Evolutionary conservation across 2,888 invertebrate species (phyloP), one percentile per base, ranked within the genome.

Genomic region (Lochmaea crataegi): DNA sequence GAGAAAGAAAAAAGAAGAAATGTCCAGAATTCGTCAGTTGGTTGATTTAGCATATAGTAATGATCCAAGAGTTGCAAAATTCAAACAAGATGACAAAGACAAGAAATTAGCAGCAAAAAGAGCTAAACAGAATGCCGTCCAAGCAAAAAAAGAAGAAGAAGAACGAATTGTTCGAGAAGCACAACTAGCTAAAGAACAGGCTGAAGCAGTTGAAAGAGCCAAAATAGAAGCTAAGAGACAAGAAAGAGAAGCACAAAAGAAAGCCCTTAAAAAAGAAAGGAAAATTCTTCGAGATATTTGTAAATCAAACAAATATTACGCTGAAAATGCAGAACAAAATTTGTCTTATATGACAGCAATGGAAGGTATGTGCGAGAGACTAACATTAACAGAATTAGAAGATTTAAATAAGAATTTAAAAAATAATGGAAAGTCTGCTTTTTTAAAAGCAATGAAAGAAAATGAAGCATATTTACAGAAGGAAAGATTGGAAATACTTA

Each of bases 1-100:
- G 48, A 95, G 98, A 84, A 91, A 95, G 83, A 98, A 98, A 88
- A 99, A 99, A 86, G 98, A 99, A 84, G 99, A 99, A 89, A 96
- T 96, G 94, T 90, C 94, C 0, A 89, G 99, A 79, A 94, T 99
- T 80, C 90, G 99, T 14, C 91, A 91, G 61, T 88, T 99, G 69
- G 97, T 99, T 65, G 99, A 99, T 84, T 90, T 95, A 85, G 97
- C 98, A 0, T 99, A 99, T 86, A 92, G 93, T 78, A 92, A 94
- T 84, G 99, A 99, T 88, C 98, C 98, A 0, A 90, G 99, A 80
- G 96, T 99, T 83, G 92, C 91, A 71, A 92, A 92, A 80, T 98
- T 98, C 87, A 97, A 96, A 83, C 96, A 96, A 81, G 96, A 97
- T 71, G 98, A 98, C 79, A 96, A 95, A 83, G 95, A 97, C 80